A percentile compares a stretch with the other conserved stretches of the same genome.
Evolutionary conservation across 2,113 vertebrate genomes (phyloP).

Genomic region (Microcebus jonahi): DNA sequence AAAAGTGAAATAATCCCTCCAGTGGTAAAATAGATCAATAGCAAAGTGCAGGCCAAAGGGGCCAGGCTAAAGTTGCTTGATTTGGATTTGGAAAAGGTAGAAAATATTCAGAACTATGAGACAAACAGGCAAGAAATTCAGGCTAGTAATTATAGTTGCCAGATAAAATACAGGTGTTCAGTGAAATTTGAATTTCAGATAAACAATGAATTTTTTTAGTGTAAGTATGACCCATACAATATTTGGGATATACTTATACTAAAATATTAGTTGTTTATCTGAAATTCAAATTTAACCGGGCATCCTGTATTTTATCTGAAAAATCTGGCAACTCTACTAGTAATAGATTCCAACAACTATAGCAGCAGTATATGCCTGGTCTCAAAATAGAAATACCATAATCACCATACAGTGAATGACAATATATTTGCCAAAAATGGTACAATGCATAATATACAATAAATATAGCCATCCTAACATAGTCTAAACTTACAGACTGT

Average conservation of each 20-base stretch:
- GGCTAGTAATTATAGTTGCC: neutral
- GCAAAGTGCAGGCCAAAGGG: neutral
- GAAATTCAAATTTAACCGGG: neutral
- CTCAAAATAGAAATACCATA: neutral
- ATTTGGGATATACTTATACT: neutral
- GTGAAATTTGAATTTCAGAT: neutral
- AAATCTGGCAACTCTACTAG: neutral
- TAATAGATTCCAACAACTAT: neutral
- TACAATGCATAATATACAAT: neutral
- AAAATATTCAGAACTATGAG: neutral
- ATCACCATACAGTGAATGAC: neutral
- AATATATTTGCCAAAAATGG: neutral
- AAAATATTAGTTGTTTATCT: neutral
- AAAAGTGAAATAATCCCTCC: conserved; percentile 15
- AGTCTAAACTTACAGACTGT: neutral
- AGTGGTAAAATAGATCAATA: neutral
- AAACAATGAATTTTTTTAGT: neutral
- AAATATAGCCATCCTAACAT: neutral
- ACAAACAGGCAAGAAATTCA: neutral
- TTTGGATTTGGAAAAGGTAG: neutral
- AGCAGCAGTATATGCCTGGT: neutral
- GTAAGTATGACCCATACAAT: neutral
- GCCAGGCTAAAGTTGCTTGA: neutral
- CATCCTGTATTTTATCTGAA: neutral
- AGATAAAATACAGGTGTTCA: neutral